Evolutionary conservation across 2,888 invertebrate genomes (phyloP), one percentile per base, ranked within the genome.

Genomic region (Leptothorax acervorum): DNA sequence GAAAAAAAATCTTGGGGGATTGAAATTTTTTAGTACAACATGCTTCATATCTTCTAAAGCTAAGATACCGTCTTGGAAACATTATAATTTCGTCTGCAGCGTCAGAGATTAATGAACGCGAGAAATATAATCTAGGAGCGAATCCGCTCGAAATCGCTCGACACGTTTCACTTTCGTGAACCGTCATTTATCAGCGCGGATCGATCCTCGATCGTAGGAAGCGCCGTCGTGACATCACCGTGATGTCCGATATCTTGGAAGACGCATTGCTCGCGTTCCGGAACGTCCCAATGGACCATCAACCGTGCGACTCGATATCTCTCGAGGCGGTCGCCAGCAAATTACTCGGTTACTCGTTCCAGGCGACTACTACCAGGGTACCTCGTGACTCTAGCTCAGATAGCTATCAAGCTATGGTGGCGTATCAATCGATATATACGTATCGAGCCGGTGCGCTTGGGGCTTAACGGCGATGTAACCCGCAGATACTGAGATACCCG

Each of bases 141-240:
- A 79, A 79, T 81, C 73, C 73, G 28, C 60, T 62, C 79, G 73
- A 71, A 81, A 71, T 71, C 48, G 71, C 71, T 51, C 35, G 79
- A 73, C 39, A 39, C 71, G 39, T 62, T 81, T 73, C 48, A 71
- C 48, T 39, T 12, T 48, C 35, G 23, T 60, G 35, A 60, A 31
- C 60, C 35, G 23, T 81, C 79, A 81, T 81, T 81, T 81, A 81
- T 81, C 73, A 81, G 71, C 55, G 31, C 8, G 57, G 18, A 39
- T 60, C 87, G 87, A 83, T 76, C 82, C 86, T 83, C 82, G 83
- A 88, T 87, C 87, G 53, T 23, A 85, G 76, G 83, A 81, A 79
- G 78, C 63, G n/a, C 42, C 83, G 70, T 82, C 65, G 79, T 68
- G 71, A 65, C 63, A 70, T 78, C 73, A 60, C 57, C 48, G 55